phyloP scores from a whole-genome alignment of 2,113 vertebrate species.

The Albula glossodonta region DNA sequence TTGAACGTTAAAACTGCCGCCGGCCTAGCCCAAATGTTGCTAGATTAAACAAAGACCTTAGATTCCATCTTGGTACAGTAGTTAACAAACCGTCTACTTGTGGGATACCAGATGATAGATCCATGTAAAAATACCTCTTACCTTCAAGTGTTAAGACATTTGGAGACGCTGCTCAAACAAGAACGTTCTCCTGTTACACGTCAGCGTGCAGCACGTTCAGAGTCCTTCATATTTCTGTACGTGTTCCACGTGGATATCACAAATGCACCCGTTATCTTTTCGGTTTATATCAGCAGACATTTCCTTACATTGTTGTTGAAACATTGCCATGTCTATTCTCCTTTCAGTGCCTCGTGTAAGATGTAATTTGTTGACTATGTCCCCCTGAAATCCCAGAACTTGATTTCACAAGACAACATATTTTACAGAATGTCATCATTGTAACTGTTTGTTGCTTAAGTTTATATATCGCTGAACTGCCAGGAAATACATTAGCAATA shows the following conservation, averaged over 20 bases:
- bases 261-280: background rate
- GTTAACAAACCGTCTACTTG: background rate
- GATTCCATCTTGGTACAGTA: background rate
- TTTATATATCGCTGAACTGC: background rate
- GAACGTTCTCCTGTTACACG: background rate
- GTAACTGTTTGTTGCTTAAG: background rate
- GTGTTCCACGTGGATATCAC: background rate
- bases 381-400: background rate
- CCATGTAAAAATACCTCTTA: background rate
- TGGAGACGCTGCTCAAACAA: background rate
- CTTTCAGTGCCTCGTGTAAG: background rate
- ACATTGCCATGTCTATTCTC: background rate
- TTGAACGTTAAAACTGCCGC: background rate
- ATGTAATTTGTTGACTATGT: too few species aligned
- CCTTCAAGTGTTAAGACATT: background rate
- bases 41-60: background rate
- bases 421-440: background rate
- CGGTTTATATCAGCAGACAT: too few species aligned
- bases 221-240: background rate
- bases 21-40: background rate
- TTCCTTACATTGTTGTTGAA: background rate
- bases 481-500: conserved; percentile 23
- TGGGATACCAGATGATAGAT: background rate
- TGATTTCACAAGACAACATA: background rate
- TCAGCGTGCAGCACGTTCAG: background rate